phyloP scores from a whole-genome alignment of 2,113 vertebrate species.

The Microtus ochrogaster region DNA sequence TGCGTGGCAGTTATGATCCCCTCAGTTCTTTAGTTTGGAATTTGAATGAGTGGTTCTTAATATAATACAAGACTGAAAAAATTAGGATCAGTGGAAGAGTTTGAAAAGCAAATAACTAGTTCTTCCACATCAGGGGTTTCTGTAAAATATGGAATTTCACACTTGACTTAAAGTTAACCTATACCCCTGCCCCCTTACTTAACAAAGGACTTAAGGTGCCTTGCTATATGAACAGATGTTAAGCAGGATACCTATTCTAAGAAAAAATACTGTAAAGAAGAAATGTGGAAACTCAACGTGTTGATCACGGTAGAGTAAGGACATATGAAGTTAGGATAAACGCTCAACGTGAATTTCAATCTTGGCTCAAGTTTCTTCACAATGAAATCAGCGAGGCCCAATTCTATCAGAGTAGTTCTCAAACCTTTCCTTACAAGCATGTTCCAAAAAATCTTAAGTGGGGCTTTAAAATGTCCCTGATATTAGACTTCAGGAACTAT shows the following conservation, averaged over 20 bases:
- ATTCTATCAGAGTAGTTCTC: slow-evolving; percentile 11
- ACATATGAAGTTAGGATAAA: neutral
- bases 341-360: slow-evolving; percentile 43
- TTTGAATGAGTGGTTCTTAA: slow-evolving; percentile 21
- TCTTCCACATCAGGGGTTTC: neutral
- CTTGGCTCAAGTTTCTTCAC: slow-evolving; percentile 14
- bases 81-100: neutral
- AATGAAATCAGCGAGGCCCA: neutral
- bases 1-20: slow-evolving; percentile 24
- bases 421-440: slow-evolving; percentile 17
- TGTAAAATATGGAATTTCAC: slow-evolving; percentile 22
- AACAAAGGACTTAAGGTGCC: neutral
- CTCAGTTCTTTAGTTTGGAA: slow-evolving; percentile 25
- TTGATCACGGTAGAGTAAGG: neutral
- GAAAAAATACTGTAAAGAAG: slow-evolving; percentile 24
- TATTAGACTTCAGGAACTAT: neutral
- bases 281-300: neutral
- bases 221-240: neutral
- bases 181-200: neutral
- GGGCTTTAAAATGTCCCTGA: neutral
- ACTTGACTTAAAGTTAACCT: neutral
- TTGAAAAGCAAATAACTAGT: slow-evolving; percentile 15
- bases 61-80: slow-evolving; percentile 43
- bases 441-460: slow-evolving; percentile 14
- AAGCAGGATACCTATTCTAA: neutral